Percentiles rank a stretch among this genome's conserved stretches.
Evolutionary conservation across 2,113 vertebrate species (phyloP).

Genomic region (Gnathonemus longibarbis): DNA sequence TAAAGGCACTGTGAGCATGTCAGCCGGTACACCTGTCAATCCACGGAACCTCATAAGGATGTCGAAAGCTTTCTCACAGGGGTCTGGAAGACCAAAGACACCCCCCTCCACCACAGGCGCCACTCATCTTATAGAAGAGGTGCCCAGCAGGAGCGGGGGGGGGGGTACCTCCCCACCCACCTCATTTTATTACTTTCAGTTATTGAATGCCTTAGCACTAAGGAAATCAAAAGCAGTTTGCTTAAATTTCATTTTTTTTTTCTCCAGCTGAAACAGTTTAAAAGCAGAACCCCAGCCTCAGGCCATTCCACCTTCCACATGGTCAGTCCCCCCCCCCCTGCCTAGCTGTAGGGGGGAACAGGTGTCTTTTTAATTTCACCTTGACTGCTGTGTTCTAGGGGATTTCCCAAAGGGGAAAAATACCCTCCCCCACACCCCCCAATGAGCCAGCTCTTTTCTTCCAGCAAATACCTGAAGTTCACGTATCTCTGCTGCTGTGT

Average conservation of each 20-base stretch:
- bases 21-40: not conserved
- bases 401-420: constrained; percentile 54
- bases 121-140: not conserved
- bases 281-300: not conserved
- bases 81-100: not conserved
- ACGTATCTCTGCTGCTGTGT: constrained; percentile 20
- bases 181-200: not conserved
- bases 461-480: constrained; percentile 14
- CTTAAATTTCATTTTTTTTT: not conserved
- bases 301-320: not conserved
- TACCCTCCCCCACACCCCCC: constrained; percentile 18
- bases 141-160: no score
- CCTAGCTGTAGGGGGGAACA: constrained; percentile 23
- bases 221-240: not conserved
- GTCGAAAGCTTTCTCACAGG: not conserved
- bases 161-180: not conserved
- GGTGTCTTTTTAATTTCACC: constrained; percentile 62
- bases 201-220: not conserved
- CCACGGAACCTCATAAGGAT: not conserved
- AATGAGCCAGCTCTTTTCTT: constrained; percentile 6
- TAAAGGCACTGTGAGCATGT: not conserved
- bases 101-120: not conserved
- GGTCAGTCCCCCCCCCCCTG: not conserved
- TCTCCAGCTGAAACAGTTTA: not conserved
- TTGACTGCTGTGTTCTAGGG: constrained; percentile 59